Evolutionary conservation across 1,140 invertebrate genomes (phyloP), one percentile per base, ranked within the genome.

Genomic region (Adelges cooleyi): DNA sequence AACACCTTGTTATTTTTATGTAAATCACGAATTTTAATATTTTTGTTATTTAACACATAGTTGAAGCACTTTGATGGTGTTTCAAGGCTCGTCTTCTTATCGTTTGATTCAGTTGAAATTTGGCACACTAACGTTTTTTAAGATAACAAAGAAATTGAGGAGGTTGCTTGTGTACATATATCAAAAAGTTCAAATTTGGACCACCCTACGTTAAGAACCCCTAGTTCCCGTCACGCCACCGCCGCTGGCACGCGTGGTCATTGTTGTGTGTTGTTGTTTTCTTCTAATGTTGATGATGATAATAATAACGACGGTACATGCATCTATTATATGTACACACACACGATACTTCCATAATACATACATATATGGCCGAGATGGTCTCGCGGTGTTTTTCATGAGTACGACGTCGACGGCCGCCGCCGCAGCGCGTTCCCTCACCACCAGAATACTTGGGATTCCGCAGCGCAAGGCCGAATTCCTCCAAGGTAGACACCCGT

Each of bases 381-480:
- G 15, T 15, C 52, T 22, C 38, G 27, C 51, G 51, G 3, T 18
- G 51, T 53, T 53, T n/a, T 29, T 20, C 22, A 9, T 33, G 29
- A 11, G 29, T 33, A 33, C 5, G 29, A 33, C 38, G 20, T 22
- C 53, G 36, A 13, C 15, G 8, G n/a, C 29, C 29, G 33, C 51
- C 33, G 15, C n/a, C 36, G 25, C 40, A 5, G n/a, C 29, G n/a
- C 42, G 42, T 48, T 46, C 56, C 40, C 56, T 33, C 29, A 33
- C 29, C 29, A 33, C 29, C n/a, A 11, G 42, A 62, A 62, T 62
- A 62, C 40, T 62, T 62, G 42, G 42, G 56, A 62, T 62, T 62
- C 56, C 56, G 42, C 25, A 62, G 42, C 56, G 56, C 56, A 62
- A 62, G 56, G 56, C 56, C 56, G 56, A 62, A 62, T 62, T 62